Evolutionary conservation across 2,888 invertebrate genomes (phyloP).

Genomic region (Odontocolon sp.): DNA sequence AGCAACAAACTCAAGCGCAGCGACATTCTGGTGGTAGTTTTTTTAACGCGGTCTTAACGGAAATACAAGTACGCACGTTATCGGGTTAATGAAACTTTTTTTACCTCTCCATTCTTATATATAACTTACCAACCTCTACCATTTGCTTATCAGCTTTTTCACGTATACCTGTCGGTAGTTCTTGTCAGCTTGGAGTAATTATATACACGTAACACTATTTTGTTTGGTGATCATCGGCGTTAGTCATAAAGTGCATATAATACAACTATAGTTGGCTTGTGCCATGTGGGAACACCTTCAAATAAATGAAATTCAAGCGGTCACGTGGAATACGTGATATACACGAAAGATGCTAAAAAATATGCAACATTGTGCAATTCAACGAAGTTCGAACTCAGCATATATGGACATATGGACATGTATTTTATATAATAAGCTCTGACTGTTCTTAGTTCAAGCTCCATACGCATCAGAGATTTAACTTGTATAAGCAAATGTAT

Average conservation of each 20-base stretch:
- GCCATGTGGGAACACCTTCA: too few species aligned
- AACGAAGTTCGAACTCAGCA: too few species aligned
- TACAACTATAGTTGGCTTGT: too few species aligned
- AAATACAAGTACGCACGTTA: slow-evolving; percentile 44
- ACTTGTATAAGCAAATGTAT: too few species aligned
- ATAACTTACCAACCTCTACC: slow-evolving; percentile 37
- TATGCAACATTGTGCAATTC: too few species aligned
- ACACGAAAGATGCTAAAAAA: too few species aligned
- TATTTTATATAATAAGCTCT: too few species aligned
- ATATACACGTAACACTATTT: background rate
- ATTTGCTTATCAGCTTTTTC: slow-evolving; percentile 20
- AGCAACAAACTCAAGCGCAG: slow-evolving; percentile 25
- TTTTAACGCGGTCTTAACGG: slow-evolving; percentile 30
- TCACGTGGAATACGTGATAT: too few species aligned
- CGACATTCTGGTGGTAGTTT: slow-evolving; percentile 29
- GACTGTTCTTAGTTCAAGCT: too few species aligned
- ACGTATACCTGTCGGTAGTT: background rate
- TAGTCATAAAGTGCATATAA: slow-evolving; percentile 22
- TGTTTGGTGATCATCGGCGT: background rate
- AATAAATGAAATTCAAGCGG: too few species aligned
- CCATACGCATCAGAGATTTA: too few species aligned
- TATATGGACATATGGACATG: too few species aligned
- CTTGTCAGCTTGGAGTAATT: slow-evolving; percentile 14
- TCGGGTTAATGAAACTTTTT: slow-evolving; percentile 47
- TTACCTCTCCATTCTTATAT: slow-evolving; percentile 52